Evolutionary conservation across 1,140 invertebrate genomes (phyloP), one percentile per base, ranked within the genome.

Genomic region (Papilio machaon): DNA sequence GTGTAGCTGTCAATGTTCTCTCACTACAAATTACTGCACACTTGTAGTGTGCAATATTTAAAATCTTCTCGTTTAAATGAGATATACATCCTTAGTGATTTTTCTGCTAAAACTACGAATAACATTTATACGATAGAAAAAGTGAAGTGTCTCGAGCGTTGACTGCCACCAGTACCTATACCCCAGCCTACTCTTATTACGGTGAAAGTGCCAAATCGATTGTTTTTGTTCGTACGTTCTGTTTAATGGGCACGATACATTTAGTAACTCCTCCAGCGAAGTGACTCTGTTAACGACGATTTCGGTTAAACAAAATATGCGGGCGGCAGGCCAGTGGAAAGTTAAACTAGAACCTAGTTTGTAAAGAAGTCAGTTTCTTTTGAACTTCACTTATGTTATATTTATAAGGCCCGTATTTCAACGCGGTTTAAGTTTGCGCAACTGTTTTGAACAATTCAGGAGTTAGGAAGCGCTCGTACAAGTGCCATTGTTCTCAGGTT

Each of bases 401-500:
- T 76, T 76, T 49, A 76, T 30, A 76, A 76, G 15, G 23, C 47
- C 74, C 74, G 47, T 49, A 76, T 76, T 76, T 52, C 15, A 13
- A 13, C 19, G n/a, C 17, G 52, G 74, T 76, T 76, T 76, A 52
- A 54, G 74, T 76, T 76, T 49, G 74, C 74, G 46, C 47, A 52
- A 70, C 64, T 15, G 74, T 76, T 54, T 23, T 54, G 46, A 54
- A 76, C 52, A 60, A 35, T 60, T 35, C 52, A 54, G n/a, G 49
- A 67, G 58, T 67, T 47, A 46, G 23, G 38, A 67, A 35, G 43
- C 54, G 19, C 77, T 58, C 77, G 77, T 30, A 79, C 67, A 13
- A 79, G 52, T 43, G 60, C 43, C 77, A 79, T 79, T 64, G 77
- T 67, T 79, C 38, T 30, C 6, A 79, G 58, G 67, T 79, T 79